Evolutionary conservation across 1,140 invertebrate species (phyloP), one percentile per base, ranked within the genome.

Genomic region (Apolygus lucorum): DNA sequence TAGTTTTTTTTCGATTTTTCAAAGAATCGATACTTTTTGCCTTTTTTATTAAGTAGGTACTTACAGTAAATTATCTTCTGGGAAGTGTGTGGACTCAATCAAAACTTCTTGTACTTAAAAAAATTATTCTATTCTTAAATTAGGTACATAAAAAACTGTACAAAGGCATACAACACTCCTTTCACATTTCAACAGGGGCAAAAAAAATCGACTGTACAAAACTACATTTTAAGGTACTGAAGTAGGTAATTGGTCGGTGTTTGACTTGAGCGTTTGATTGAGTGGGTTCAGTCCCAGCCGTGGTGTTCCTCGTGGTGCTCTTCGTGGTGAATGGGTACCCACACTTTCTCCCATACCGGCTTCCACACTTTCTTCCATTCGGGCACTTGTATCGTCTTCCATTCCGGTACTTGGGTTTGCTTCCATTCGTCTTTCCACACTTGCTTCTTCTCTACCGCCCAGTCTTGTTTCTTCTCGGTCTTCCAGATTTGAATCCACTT

Each of bases 401-500:
- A 74, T 1, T 71, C 79, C 0, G 81, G 80, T 0, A 81, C 78
- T 68, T 82, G 77, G 52, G 83, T 78, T 79, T 88, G 80, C 78
- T 82, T 82, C 81, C 81, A 82, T 75, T 90, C 88, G 49, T 88
- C 87, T 73, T 88, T 86, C 88, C 88, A 90, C 62, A 88, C 83
- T 78, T 88, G 82, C 74, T 89, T 87, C 78, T 90, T 88, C 69
- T 90, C 87, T 8, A 86, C 86, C 70, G 87, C 82, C 89, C 88
- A 91, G 63, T 73, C 83, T 78, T 90, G 86, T 73, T 88, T 88
- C 78, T 90, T 91, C 52, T 88, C 83, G 0, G 85, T 87, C 69
- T 85, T 84, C 88, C 88, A 90, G 28, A 88, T 84, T 76, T 90
- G 86, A 25, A 88, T 84, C 74, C 87, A 88, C 75, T 90, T 85